Conservation (phyloP, 2,113 vertebrate species). For the Elanoides forficatus region DNA sequence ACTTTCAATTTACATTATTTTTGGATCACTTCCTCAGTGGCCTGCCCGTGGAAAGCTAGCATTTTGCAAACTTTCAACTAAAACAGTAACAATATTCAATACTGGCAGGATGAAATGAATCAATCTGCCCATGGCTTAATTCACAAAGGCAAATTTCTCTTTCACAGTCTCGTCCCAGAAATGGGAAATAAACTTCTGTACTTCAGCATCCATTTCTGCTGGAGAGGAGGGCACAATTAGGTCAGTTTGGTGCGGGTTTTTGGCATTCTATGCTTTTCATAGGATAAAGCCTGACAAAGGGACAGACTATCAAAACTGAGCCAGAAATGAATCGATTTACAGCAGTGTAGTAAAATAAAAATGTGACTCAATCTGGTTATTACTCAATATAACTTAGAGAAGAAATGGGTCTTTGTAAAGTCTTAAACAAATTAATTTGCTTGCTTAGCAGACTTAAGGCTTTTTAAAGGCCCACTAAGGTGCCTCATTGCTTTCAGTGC, state of each 20-base stretch:
- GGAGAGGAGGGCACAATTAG: not conserved
- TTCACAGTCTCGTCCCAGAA: not conserved
- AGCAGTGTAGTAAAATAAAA: constrained; percentile 10
- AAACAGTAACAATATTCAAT: constrained; percentile 49
- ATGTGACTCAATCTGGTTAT: not conserved
- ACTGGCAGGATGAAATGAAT: constrained; percentile 34
- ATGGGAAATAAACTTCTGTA: constrained; percentile 8
- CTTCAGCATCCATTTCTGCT: not conserved
- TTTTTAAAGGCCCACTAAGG: constrained; percentile 6
- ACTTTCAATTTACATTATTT: constrained; percentile 58
- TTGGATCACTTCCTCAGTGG: constrained; percentile 52
- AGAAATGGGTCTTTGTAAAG: constrained; percentile 47
- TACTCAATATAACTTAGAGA: not conserved
- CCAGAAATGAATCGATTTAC: constrained; percentile 5
- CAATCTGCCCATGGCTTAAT: constrained; percentile 14
- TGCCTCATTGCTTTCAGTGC: not conserved
- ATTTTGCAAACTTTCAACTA: constrained; percentile 54
- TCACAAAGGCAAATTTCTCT: constrained; percentile 29
- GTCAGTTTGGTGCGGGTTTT: not conserved
- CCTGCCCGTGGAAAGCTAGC: constrained; percentile 19
- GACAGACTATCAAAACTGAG: constrained; percentile 8
- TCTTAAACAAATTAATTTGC: constrained; percentile 33
- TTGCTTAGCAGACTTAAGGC: constrained; percentile 7
- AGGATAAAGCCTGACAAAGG: not conserved
- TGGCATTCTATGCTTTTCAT: not conserved